These are phyloP conservation scores for Octomys mimax DNA, from an alignment of 2,797 vertebrate species.

Conservation along the genomic window DNA sequence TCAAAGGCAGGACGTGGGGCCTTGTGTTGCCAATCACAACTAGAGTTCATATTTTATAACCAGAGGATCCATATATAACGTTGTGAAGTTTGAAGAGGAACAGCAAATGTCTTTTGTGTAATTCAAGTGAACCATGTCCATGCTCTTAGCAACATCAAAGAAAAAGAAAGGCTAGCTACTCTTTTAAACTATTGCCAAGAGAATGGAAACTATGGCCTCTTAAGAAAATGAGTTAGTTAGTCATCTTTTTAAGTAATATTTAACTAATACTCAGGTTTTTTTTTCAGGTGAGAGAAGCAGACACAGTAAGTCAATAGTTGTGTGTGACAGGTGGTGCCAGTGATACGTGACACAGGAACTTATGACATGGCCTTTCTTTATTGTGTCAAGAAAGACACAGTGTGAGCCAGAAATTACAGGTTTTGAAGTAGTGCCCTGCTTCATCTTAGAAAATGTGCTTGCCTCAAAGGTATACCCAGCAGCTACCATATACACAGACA, in stretches of 20 bases:
- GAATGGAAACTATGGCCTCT: background rate
- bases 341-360: no score
- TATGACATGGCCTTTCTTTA: background rate
- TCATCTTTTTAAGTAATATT: conserved; percentile 43
- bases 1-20: conserved; percentile 45
- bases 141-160: conserved; percentile 24
- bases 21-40: conserved; percentile 3
- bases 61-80: background rate
- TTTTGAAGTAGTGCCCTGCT: background rate
- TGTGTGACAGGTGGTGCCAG: background rate
- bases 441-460: background rate
- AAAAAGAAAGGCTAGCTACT: conserved; percentile 25
- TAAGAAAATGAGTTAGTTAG: background rate
- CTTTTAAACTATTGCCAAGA: background rate
- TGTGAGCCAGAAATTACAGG: background rate
- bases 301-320: background rate
- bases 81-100: conserved; percentile 59
- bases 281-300: background rate
- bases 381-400: background rate
- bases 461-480: background rate
- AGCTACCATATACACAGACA: background rate
- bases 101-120: conserved; percentile 49
- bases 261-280: background rate
- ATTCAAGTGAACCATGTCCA: conserved; percentile 45
- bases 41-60: conserved; percentile 12